Base-by-base conservation (phyloP, 2,797 vertebrate species). In the Psittacula derbiana region DNA sequence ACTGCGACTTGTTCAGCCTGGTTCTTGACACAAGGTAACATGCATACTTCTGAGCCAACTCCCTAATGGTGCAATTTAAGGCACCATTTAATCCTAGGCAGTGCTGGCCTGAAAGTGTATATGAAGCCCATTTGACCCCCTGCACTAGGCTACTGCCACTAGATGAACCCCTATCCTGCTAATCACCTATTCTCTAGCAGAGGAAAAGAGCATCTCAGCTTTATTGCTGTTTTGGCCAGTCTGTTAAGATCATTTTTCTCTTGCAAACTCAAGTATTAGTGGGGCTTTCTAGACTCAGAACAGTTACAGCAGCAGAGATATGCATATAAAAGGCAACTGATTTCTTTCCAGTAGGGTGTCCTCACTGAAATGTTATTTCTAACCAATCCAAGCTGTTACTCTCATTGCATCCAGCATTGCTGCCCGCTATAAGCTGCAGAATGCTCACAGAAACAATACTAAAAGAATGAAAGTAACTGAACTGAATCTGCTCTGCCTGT, bases 371-470 rank as follows among this genome's bases (percentile, higher is more conserved):
- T 43, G 36, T 30, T 53, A 43, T 44, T 88, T 86, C 41, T 31
- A 94, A 79, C 23, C 36, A 28, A 57, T 8, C 28, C 73, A 88
- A 91, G 76, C 30, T 84, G 69, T 47, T 74, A 41, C 18, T 53
- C 36, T 70, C 47, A 49, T 53, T 23, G 36, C 1, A 6, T 20
- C n/a, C 79, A 44, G 38, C 1, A 1, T 1, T 6, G 2, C 61
- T 93, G 70, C 66, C 73, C 71, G 53, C 72, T 67, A 1, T 17
- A 81, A 84, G 40, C 71, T 79, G 62, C 58, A 75, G 55, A 81
- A 92, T 4, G 16, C 66, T 79, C 62, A 70, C 44, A 74, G 46
- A 94, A 21, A 2, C 47, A 76, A 43, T 17, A n/a, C 7, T 3
- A 69, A 44, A 71, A 78, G 33, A 88, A 81, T 12, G 17, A 28